These are phyloP conservation scores for Autographa gamma DNA, from an alignment of 2,888 invertebrate genomes.

Conservation along the genomic window DNA sequence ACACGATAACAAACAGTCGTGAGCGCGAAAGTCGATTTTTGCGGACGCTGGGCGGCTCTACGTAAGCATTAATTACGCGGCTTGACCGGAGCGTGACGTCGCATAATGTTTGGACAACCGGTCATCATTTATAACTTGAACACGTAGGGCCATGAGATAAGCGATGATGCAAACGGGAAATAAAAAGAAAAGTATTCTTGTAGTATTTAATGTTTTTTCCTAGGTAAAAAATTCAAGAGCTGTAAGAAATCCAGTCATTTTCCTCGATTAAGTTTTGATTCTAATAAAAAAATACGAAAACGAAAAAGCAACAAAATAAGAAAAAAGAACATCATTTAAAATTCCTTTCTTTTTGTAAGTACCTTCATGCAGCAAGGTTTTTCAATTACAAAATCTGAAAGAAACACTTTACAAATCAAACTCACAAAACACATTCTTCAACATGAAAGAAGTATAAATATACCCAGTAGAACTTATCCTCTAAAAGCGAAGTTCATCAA, in stretches of 20 bases:
- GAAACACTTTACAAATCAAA: background rate
- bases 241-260: no score
- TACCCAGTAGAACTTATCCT: background rate
- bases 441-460: background rate
- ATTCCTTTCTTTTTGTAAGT: no score
- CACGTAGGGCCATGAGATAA: conserved; percentile 59
- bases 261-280: no score
- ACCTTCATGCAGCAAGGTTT: no score
- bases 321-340: no score
- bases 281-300: no score
- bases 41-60: conserved; percentile 67
- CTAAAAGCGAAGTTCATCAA: conserved; percentile 1
- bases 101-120: conserved; percentile 76
- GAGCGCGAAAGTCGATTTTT: conserved; percentile 71
- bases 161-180: conserved; percentile 31
- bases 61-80: conserved; percentile 79
- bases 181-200: background rate
- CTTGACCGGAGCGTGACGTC: conserved; percentile 78
- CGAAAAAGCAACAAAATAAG: no score
- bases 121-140: conserved; percentile 77
- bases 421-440: background rate
- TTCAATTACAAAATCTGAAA: no score
- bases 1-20: conserved; percentile 30
- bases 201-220: no score
- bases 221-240: no score